Conservation (phyloP, 64 coral and sea anemone genomes). For the Pocillopora verrucosa region DNA sequence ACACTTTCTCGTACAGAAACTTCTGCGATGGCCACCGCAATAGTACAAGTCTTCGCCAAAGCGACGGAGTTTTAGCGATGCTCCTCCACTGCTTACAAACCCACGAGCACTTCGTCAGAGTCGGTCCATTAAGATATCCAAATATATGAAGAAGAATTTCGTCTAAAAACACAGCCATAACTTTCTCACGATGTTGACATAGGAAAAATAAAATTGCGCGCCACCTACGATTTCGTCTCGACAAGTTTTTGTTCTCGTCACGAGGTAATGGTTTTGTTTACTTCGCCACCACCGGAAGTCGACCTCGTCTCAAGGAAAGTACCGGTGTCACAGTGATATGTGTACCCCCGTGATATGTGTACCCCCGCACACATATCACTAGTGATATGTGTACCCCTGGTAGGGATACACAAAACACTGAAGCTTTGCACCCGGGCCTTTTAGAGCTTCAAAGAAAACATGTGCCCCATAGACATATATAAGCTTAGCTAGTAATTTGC, state of each 20-base stretch:
- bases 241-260: constrained; percentile 28
- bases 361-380: too few relatives aligned
- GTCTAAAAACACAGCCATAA: constrained; percentile 78
- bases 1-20: constrained; percentile 72
- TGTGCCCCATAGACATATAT: too few relatives aligned
- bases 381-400: too few relatives aligned
- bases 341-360: too few relatives aligned
- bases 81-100: constrained; percentile 89
- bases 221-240: neutral
- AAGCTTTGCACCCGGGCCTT: too few relatives aligned
- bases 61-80: constrained; percentile 61
- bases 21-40: constrained; percentile 93
- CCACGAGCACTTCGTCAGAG: constrained; percentile 47
- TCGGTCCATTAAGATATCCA: constrained; percentile 74
- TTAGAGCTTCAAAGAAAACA: too few relatives aligned
- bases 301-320: neutral
- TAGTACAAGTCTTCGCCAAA: constrained; percentile 82
- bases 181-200: constrained; percentile 4
- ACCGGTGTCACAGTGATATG: too few relatives aligned
- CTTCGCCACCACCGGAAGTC: constrained; percentile 49
- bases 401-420: too few relatives aligned
- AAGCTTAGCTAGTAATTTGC: too few relatives aligned
- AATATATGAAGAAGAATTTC: constrained; percentile 97
- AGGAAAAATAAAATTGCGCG: constrained; percentile 36
- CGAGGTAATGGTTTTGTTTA: constrained; percentile 41